Evolutionary conservation across 2,888 invertebrate genomes (phyloP), one percentile per base, ranked within the genome.

Genomic region (Pogonocherus hispidulus): DNA sequence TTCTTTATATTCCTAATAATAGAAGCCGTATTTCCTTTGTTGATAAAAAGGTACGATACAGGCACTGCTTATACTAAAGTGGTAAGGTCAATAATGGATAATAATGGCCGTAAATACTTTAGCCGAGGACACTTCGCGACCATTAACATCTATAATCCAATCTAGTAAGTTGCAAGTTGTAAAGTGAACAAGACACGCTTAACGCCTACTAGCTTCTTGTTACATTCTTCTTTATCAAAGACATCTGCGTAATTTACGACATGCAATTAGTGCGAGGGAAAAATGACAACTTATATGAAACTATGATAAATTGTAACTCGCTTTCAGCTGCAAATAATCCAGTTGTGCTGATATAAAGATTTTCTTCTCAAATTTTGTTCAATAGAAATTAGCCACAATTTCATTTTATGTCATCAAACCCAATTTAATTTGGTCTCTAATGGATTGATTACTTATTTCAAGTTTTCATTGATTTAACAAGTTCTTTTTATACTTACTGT

Each of bases 81-180:
- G 71, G 76, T 78, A 76, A 78, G 79, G 78, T 76, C 76, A 79
- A 77, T 78, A 73, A 75, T 79, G 69, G 71, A 74, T 77, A 77
- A 70, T 71, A 74, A 75, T 80, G 77, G 76, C 72, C 69, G 72
- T 79, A 78, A 77, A 78, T 76, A 77, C 72, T 74, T 75, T 76
- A 70, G 70, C 70, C 78, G 76, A 78, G 76, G 76, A 78, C 76
- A 77, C 75, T 78, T 75, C 69, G 69, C 72, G 70, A 75, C 77
- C 75, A 79, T 80, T 79, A 75, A 59, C 27, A 47, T 49, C 59
- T 51, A n/a, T 63, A 63, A 63, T 63, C 41, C 54, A 63, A 63
- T 63, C 46, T 63, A 54, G 23, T 16, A 22, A 49, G 19, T 35
- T 44, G 46, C 35, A 23, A 57, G 59, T 59, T 59, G 59, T 59